Evolutionary conservation across 2,797 vertebrate genomes (phyloP).

Genomic region (Mus spretus): DNA sequence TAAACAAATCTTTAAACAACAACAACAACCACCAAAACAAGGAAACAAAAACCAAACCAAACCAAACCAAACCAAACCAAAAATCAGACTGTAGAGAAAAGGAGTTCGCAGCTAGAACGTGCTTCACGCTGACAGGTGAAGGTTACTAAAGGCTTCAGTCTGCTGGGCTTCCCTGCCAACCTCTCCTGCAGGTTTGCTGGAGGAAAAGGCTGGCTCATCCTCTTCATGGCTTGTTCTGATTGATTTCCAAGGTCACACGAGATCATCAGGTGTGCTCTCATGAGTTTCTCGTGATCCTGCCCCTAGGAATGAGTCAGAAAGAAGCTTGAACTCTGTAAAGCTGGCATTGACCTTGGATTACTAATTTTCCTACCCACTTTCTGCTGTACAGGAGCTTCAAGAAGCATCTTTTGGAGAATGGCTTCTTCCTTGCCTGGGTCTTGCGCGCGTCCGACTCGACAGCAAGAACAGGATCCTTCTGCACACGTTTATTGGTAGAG

Average conservation of each 20-base stretch:
- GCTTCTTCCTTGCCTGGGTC: no score
- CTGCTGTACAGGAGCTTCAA: background rate
- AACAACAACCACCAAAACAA: background rate
- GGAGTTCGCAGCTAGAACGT: rapidly evolving
- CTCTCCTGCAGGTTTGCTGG: background rate
- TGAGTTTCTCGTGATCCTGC: background rate
- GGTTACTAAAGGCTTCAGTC: background rate
- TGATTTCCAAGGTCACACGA: background rate
- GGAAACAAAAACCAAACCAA: no score
- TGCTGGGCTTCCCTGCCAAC: background rate
- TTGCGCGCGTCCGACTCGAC: no score
- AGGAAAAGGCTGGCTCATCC: background rate
- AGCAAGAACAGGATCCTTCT: no score
- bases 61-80: background rate
- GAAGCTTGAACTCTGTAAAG: background rate
- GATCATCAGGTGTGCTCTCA: background rate
- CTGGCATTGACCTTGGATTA: background rate
- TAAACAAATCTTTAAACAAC: no score
- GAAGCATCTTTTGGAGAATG: no score
- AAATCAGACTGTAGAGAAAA: background rate
- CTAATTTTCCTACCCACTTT: background rate
- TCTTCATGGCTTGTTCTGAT: background rate
- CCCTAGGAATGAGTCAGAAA: background rate
- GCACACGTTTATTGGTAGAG: no score
- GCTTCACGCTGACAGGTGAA: background rate